Base-by-base conservation (phyloP, 1,140 invertebrate genomes). In the Cydia amplana region DNA sequence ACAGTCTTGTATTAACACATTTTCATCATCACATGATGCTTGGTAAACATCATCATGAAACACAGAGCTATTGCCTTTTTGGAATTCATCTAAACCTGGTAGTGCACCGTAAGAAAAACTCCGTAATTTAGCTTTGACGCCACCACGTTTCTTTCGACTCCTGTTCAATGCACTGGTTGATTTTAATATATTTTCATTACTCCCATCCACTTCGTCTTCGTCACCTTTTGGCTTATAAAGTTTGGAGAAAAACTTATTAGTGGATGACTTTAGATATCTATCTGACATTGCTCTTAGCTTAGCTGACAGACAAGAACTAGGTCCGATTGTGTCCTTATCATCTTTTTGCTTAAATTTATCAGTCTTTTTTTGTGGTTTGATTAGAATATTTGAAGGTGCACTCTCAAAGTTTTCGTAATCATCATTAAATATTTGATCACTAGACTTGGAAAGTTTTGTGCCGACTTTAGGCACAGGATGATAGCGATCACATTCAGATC, bases 51-150 rank as follows among this genome's bases (percentile, higher is more conserved):
- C 93, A 73, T 95, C 94, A 76, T 94, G 93, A 80, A 93, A 95
- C 12, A 95, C 88, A n/a, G 94, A 93, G 84, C 93, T 93, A 75
- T 94, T 95, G 75, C 94, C 94, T 79, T 94, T 95, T 78, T 95
- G 94, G 72, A 96, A 94, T 82, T 96, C 96, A 75, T 96, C 95
- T 72, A 97, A 88, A 1, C 95, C 95, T 0, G 96, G 96, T 55
- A 96, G 83, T 4, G 95, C 95, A 1, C 96, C 96, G 78, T 96
- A 96, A 0, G 96, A 96, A 83, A 96, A 96, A 82, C 96, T 96
- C 14, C 96, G 91, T 55, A 96, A 83, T 87, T 96, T 95, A 23
- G 94, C 94, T 79, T 94, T 94, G 0, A 94, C 94, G 20, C 93
- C 91, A 73, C 93, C 93, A 80, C 88, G 89, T 80, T 88, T 91